A percentile compares a stretch with the other conserved stretches of the same genome.
Conservation (phyloP, 2,797 vertebrate genomes). For the Ctenopoma kingsleyae region DNA sequence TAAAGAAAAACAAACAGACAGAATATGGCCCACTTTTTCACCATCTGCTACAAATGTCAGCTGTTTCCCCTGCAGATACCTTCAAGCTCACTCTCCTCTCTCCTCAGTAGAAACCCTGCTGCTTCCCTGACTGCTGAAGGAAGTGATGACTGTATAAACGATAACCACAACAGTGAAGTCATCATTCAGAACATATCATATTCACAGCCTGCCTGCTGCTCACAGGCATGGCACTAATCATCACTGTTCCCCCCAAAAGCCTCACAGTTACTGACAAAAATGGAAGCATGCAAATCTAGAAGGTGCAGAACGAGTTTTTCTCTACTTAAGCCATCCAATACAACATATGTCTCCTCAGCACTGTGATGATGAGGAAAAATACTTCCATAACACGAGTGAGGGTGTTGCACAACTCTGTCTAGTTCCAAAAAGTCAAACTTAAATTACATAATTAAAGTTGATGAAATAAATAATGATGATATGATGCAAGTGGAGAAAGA, state of each 20-base stretch:
- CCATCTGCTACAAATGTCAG: background rate
- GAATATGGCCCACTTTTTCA: too few relatives aligned
- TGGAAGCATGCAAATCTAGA: background rate
- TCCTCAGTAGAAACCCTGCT: background rate
- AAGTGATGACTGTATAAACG: slow-evolving; percentile 17
- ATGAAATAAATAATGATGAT: background rate
- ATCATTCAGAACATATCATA: slow-evolving; percentile 27
- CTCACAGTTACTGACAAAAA: background rate
- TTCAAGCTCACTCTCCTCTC: background rate
- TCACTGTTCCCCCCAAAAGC: slow-evolving; percentile 1
- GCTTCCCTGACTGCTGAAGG: slow-evolving; percentile 16
- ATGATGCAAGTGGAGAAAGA: background rate
- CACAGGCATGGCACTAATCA: background rate
- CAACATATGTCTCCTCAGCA: background rate
- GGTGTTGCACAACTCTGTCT: background rate
- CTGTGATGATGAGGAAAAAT: background rate
- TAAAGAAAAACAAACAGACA: too few relatives aligned
- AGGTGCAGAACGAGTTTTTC: background rate
- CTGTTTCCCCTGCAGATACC: slow-evolving; percentile 21
- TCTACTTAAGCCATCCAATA: too few relatives aligned
- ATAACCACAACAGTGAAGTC: slow-evolving; percentile 22
- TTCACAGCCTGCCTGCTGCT: slow-evolving; percentile 13
- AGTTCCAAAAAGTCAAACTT: background rate
- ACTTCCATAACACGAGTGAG: background rate
- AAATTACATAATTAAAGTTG: background rate